These are phyloP conservation scores for Rana temporaria DNA, from an alignment of 2,113 vertebrate genomes.

Conservation along the genomic window DNA sequence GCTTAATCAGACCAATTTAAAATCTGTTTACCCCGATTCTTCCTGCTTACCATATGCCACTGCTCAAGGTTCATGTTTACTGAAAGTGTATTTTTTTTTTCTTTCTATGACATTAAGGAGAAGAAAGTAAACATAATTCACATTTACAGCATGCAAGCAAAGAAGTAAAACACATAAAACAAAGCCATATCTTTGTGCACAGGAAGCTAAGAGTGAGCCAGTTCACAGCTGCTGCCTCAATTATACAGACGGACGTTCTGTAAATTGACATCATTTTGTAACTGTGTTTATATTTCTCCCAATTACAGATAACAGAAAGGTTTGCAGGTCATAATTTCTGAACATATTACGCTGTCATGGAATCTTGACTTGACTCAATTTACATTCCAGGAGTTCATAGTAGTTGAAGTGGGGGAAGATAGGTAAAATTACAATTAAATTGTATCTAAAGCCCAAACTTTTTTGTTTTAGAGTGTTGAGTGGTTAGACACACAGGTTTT, in stretches of 20 bases:
- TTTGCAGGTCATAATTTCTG: slow-evolving; percentile 7
- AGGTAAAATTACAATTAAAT: no score
- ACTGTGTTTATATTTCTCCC: slow-evolving; percentile 16
- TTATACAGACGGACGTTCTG: no score
- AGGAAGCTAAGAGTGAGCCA: slow-evolving; percentile 25
- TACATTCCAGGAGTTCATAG: background rate
- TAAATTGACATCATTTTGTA: background rate
- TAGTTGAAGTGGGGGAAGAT: background rate
- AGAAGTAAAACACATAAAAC: background rate
- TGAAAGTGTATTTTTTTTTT: slow-evolving; percentile 61
- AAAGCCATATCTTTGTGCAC: slow-evolving; percentile 10
- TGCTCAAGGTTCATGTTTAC: slow-evolving; percentile 67
- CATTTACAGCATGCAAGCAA: no score
- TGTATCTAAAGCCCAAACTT: no score
- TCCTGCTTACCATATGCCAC: slow-evolving; percentile 58
- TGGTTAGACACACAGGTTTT: no score
- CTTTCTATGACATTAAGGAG: slow-evolving; percentile 54
- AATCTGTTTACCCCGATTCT: slow-evolving; percentile 46
- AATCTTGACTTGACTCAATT: background rate
- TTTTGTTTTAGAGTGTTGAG: no score
- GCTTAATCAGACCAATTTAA: no score
- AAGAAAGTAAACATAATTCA: slow-evolving; percentile 68
- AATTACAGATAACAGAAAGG: background rate
- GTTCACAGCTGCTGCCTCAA: slow-evolving; percentile 11
- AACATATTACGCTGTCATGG: background rate